Evolutionary conservation across 2,888 invertebrate species (phyloP), one percentile per base, ranked within the genome.

Genomic region (Pyrochroa serraticornis): DNA sequence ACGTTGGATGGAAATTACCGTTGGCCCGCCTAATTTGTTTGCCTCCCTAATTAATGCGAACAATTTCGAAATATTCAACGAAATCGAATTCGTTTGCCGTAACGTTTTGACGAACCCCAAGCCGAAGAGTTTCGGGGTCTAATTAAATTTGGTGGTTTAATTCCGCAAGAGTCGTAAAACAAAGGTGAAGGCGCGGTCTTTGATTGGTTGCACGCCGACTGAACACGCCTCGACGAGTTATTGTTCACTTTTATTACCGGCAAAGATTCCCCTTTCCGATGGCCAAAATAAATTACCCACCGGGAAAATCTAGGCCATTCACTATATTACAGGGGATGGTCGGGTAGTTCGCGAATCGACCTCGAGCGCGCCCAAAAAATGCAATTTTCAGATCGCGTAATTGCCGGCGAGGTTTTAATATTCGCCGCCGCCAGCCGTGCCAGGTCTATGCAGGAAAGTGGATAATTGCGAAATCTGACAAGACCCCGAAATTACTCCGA

Each of bases 141-240:
- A 77, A 77, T 77, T 77, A 77, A 77, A 77, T 77, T 77, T 74
- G 77, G 77, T 73, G 74, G 73, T 76, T 76, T 73, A 75, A 77
- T 75, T 75, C 73, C 70, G 65, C 68, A 58, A 65, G 63, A 70
- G 73, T 76, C 76, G 74, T 76, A 76, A 77, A 75, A 75, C 70
- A 68, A 67, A 69, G 64, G 68, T 64, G 64, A 62, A 66, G 71
- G 72, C 68, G 70, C 72, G 71, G 71, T 65, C 63, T 65, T 66
- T 68, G 71, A 75, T 75, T 75, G 74, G 74, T 66, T 67, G 67
- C 64, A 66, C 68, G 60, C 71, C 63, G 66, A 52, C 62, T 63
- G 66, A 63, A 63, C 70, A 71, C 73, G 71, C 73, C 74, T 67
- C 66, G 65, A 54, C 65, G 9, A 37, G 48, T 72, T 73, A 73